These are phyloP conservation scores for Terebella lapidaria DNA, from an alignment of 2,888 invertebrate genomes.

Conservation along the genomic window DNA sequence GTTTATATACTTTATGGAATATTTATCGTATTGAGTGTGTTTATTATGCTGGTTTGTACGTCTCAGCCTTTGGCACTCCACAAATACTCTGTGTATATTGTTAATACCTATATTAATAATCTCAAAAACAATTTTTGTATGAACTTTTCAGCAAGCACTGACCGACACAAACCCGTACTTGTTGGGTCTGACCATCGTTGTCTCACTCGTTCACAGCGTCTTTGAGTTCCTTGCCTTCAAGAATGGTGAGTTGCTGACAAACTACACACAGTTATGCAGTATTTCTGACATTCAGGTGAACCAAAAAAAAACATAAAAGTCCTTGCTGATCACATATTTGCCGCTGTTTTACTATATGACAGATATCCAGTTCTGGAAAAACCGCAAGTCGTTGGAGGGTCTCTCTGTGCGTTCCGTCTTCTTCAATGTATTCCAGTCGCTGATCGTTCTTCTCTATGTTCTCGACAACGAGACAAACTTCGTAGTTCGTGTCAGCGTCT, in stretches of 20 bases:
- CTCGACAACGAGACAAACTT: slow-evolving; percentile 98
- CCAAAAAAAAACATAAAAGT: no score
- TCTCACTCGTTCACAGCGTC: slow-evolving; percentile 92
- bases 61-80: background rate
- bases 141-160: slow-evolving; percentile 74
- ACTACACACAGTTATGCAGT: no score
- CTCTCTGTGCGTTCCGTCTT: slow-evolving; percentile 94
- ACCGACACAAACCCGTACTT: slow-evolving; percentile 95
- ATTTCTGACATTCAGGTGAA: no score
- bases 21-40: background rate
- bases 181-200: slow-evolving; percentile 80
- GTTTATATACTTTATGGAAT: background rate
- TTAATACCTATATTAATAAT: no score
- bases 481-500: slow-evolving; percentile 88
- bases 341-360: slow-evolving; percentile 26
- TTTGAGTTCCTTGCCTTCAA: slow-evolving; percentile 99
- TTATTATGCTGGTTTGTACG: background rate
- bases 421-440: slow-evolving; percentile 95
- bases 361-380: slow-evolving; percentile 99
- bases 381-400: slow-evolving; percentile 91
- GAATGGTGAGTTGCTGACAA: slow-evolving; percentile 70
- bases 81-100: no score
- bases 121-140: no score
- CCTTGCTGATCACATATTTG: no score
- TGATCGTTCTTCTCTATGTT: slow-evolving; percentile 92